Base-by-base conservation (phyloP, 2,113 vertebrate species). In the Phoenicopterus ruber region DNA sequence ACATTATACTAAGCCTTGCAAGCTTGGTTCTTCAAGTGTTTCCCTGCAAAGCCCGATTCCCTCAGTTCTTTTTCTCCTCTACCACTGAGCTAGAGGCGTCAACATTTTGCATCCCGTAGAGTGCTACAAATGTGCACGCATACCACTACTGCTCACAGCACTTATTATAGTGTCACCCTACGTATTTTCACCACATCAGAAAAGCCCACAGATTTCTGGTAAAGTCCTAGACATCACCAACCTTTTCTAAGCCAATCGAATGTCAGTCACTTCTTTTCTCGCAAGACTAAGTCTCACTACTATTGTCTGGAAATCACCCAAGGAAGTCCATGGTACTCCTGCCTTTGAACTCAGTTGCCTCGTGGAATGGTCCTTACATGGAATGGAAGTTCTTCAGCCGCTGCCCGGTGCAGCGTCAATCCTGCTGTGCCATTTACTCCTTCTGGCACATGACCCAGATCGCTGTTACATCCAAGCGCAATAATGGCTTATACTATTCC, bases 101-200 rank as follows among this genome's bases (percentile, higher is more conserved):
- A 87, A 14, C 5, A 4, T 13, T 46, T 46, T 17, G 18, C 11
- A 32, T 22, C 29, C 82, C 21, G 0, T 2, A 9, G 74, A 49
- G 78, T 0, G 11, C 54, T 26, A 40, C n/a, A 26, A 61, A 65
- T 0, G 0, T 4, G 12, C 36, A 13, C 38, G 14, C 4, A 2
- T 2, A 32, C 24, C 26, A 1, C n/a, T 31, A 4, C 36, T 49
- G 40, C 49, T 61, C 46, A 63, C 80, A 70, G 31, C 55, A 16
- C 17, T 46, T 78, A 16, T 12, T 36, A 1, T 0, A 11, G 31
- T 3, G n/a, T 36, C 59, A 71, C 36, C 31, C 54, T 4, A 6
- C 5, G 0, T 11, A 40, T 34, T 38, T 62, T 19, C 69, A 44
- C 49, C 32, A 10, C 24, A 25, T 26, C 57, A 58, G 54, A 36